Base-by-base conservation (phyloP, 53 echinoderm and acorn worm genomes). In the Temnopleurus reevesii region DNA sequence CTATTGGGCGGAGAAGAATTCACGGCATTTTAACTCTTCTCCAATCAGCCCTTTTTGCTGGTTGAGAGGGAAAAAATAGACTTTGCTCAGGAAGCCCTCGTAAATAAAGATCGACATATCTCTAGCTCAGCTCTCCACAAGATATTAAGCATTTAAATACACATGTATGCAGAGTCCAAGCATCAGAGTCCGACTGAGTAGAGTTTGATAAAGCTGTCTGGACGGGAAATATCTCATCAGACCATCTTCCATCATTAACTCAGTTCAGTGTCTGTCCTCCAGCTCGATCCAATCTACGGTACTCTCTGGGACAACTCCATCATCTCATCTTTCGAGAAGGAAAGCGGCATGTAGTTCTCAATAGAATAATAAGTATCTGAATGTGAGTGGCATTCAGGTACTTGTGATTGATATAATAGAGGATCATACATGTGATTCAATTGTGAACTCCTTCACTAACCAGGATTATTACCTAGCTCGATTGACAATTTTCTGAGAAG, bases 191-290 rank as follows among this genome's bases (percentile, higher is more conserved):
- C n/a, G 63, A 6, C n/a, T 38, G 71, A 41, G 33, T 31, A 71
- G 71, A 71, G 21, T 71, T 19, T 13, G 71, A 23, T 71, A 27
- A 71, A 10, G 36, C 41, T 41, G 71, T 71, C 21, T 71, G 71
- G 43, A 71, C 71, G 71, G 71, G 71, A 71, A 71, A 41, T 71
- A 71, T 36, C 71, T 71, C 71, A n/a, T 71, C 23, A 71, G 71
- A 71, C 41, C 71, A 71, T 71, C 36, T 18, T 71, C 71, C 15
- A 6, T 71, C 71, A 41, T 64, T 36, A 35, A 21, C 41, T 18
- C 36, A 38, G 71, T 38, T 71, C 21, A 71, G 36, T 8, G 71
- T 41, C 19, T n/a, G 38, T 9, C 5, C 71, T 71, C 71, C 7
- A 71, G n/a, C 43, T 18, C 12, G 31, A 63, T 29, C 10, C 61